phyloP scores from a whole-genome alignment of 2,797 vertebrate species.

The Aythya fuligula region DNA sequence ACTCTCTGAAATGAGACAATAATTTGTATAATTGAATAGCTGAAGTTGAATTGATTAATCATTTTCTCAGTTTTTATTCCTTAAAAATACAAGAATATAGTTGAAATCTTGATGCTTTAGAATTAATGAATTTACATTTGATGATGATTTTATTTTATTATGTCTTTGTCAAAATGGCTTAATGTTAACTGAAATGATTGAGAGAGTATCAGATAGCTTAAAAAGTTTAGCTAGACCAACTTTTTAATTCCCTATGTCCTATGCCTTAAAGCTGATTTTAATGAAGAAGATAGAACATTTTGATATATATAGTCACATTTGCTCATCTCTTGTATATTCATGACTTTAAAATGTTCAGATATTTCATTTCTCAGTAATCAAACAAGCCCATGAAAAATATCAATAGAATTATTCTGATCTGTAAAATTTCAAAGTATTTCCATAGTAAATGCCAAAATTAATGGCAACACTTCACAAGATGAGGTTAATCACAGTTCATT shows the following conservation, averaged over 20 bases:
- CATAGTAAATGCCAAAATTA: conserved; percentile 61
- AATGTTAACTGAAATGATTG: conserved; percentile 22
- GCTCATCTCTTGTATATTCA: conserved; percentile 47
- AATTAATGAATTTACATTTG: conserved; percentile 17
- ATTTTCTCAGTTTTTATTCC: background rate
- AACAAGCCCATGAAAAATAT: conserved; percentile 62
- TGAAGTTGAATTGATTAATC: background rate
- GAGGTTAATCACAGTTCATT: conserved; percentile 72
- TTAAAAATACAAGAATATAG: background rate
- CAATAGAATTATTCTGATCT: conserved; percentile 68
- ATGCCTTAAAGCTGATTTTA: background rate
- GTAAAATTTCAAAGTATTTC: conserved; percentile 66
- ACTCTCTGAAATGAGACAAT: background rate
- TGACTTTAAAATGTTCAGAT: conserved; percentile 41
- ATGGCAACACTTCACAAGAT: conserved; percentile 64
- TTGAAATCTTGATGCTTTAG: background rate
- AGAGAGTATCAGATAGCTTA: conserved; percentile 25
- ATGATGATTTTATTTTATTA: conserved; percentile 38
- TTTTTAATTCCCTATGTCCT: conserved; percentile 40
- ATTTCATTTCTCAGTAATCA: conserved; percentile 63
- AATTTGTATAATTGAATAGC: background rate
- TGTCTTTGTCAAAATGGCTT: conserved; percentile 8
- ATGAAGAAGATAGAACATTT: conserved; percentile 23
- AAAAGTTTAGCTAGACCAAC: conserved; percentile 24
- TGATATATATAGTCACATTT: conserved; percentile 15